Percentiles rank a stretch among this genome's conserved stretches.
phyloP scores from a whole-genome alignment of 2,113 vertebrate species.

The Nothocercus julius region DNA sequence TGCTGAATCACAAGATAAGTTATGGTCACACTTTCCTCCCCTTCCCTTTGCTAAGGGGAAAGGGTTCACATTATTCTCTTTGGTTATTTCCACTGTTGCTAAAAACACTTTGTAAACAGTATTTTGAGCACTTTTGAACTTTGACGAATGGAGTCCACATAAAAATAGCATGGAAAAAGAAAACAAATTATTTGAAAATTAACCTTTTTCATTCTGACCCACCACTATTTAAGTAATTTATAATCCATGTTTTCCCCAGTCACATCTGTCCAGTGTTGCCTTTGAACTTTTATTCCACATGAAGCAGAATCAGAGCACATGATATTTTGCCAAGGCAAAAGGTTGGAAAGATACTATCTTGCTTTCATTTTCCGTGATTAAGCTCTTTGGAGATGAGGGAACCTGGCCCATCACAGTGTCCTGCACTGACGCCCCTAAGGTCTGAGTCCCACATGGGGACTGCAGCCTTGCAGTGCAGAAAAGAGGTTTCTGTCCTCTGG shows the following conservation, averaged over 20 bases:
- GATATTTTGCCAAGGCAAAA: background rate
- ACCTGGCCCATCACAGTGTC: background rate
- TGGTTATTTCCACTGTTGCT: conserved; percentile 18
- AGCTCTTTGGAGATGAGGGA: background rate
- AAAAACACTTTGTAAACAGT: conserved; percentile 25
- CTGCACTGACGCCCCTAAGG: background rate
- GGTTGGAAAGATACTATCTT: background rate
- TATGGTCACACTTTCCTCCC: background rate
- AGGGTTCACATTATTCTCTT: background rate
- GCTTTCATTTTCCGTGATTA: background rate
- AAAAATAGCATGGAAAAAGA: background rate
- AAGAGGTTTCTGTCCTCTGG: background rate
- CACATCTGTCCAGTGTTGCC: background rate
- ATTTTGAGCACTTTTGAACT: background rate
- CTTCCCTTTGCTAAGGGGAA: background rate
- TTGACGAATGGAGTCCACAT: background rate
- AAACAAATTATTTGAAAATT: background rate
- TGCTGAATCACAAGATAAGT: background rate
- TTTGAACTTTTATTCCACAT: conserved; percentile 5
- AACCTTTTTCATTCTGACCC: background rate
- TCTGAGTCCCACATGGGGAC: conserved; percentile 22
- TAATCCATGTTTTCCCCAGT: background rate
- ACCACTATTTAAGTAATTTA: background rate
- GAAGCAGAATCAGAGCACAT: background rate
- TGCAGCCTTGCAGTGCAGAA: conserved; percentile 3